Evolutionary conservation across 2,113 vertebrate species (phyloP), one percentile per base, ranked within the genome.

Genomic region (Semnornis frantzii): DNA sequence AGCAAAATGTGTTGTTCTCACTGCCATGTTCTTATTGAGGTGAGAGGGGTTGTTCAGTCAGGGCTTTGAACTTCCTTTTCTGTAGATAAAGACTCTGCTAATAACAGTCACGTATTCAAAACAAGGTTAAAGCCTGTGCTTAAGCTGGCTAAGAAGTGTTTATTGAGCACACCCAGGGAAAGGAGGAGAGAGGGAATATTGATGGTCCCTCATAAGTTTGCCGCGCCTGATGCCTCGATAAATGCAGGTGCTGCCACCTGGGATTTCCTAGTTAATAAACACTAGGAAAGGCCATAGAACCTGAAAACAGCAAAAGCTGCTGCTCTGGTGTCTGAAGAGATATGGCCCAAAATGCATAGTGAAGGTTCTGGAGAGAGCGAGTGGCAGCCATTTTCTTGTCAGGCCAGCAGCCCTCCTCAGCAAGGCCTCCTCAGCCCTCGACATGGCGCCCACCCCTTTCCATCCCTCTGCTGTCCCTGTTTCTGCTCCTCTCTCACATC

Each of bases 311-410:
- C 57, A 63, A 39, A 52, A 13, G 4, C 2, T 72, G 7, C 66
- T 75, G 33, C 27, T 68, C 52, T 58, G n/a, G 5, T 3, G 3
- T 3, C 9, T 30, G 52, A 83, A 1, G 5, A 33, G 5, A 33
- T 11, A 24, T 0, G 2, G n/a, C 3, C 12, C 14, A 59, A 55
- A 30, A 4, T 1, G 2, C 39, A 16, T 1, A 17, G 8, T 8
- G 33, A 37, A 24, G 20, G 25, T 24, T 65, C 33, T 6, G 6
- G 33, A 57, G 37, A 48, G 12, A 62, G 9, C 37, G 12, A 2
- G 6, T 0, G 44, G 55, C 0, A 0, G 48, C 63, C 76, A 57
- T 82, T 71, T 87, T 31, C 16, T 44, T 39, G 15, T 46, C 21
- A 25, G 21, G 14, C 25, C 0, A 1, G 5, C 0, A 0, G 33